These are phyloP conservation scores for Protaetia brevitarsis DNA, from an alignment of 1,140 invertebrate species.

Conservation along the genomic window DNA sequence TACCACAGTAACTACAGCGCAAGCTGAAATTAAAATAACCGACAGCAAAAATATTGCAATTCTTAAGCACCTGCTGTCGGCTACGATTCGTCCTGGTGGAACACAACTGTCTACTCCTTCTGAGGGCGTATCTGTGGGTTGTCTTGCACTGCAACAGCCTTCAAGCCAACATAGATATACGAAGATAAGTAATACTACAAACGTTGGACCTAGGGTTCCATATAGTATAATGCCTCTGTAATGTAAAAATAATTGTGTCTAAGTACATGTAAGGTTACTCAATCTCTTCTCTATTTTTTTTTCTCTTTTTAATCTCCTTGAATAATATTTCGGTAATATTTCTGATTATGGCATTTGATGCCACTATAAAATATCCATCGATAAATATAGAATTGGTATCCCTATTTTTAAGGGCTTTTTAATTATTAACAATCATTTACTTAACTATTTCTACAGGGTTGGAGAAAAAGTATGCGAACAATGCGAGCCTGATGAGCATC, in stretches of 20 bases:
- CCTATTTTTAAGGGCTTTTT: too few species aligned
- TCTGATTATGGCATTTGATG: neutral
- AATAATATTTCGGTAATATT: too few species aligned
- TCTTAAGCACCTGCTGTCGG: constrained; percentile 62
- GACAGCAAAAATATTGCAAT: constrained; percentile 66
- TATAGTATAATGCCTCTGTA: constrained; percentile 62
- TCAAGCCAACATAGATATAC: constrained; percentile 61
- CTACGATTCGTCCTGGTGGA: constrained; percentile 59
- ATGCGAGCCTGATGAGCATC: too few species aligned
- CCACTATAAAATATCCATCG: neutral
- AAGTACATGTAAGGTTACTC: neutral
- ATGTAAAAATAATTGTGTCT: constrained; percentile 26
- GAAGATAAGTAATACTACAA: constrained; percentile 61
- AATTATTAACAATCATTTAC: too few species aligned
- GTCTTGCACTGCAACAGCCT: constrained; percentile 44
- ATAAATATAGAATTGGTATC: too few species aligned
- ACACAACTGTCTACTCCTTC: constrained; percentile 51
- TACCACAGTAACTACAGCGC: constrained; percentile 70
- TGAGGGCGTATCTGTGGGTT: constrained; percentile 46
- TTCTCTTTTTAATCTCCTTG: too few species aligned
- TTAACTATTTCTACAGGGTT: too few species aligned
- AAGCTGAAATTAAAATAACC: constrained; percentile 62
- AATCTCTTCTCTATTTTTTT: too few species aligned
- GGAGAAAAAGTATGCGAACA: too few species aligned
- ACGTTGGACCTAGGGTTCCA: constrained; percentile 62